Evolutionary conservation across 1,140 invertebrate genomes (phyloP).

Genomic region (Lordiphosa clarofinis): DNA sequence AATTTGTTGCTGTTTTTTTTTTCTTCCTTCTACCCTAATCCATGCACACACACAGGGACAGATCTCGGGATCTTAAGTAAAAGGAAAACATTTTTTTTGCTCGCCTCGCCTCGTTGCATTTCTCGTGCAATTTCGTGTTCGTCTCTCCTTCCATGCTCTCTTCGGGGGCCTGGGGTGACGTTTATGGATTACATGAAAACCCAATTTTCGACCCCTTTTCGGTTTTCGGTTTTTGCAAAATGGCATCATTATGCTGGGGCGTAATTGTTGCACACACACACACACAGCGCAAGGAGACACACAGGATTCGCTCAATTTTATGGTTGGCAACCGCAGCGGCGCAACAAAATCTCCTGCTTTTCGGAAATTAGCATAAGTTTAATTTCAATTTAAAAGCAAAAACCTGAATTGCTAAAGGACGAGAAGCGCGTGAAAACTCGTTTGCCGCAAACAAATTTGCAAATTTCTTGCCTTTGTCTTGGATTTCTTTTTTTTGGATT

Average conservation of each 20-base stretch:
- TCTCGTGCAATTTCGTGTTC: conserved; percentile 40
- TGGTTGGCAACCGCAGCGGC: conserved; percentile 64
- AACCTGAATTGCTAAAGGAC: conserved; percentile 44
- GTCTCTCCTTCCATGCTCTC: conserved; percentile 16
- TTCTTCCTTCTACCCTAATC: conserved; percentile 38
- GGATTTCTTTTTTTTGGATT: conserved; percentile 10
- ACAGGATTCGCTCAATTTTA: conserved; percentile 58
- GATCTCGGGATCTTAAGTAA: conserved; percentile 29
- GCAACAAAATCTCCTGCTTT: conserved; percentile 19
- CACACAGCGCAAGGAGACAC: neutral
- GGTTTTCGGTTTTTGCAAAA: conserved; percentile 47
- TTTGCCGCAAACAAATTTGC: conserved; percentile 69
- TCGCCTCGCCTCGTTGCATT: conserved; percentile 50
- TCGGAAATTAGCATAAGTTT: conserved; percentile 71
- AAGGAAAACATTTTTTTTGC: conserved; percentile 58
- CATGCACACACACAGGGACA: conserved; percentile 37
- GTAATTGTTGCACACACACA: conserved; percentile 63
- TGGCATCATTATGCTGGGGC: conserved; percentile 72
- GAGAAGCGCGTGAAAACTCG: conserved; percentile 36
- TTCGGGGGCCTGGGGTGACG: conserved; percentile 55
- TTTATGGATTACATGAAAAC: conserved; percentile 78
- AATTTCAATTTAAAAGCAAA: conserved; percentile 72
- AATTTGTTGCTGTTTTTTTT: conserved; percentile 69
- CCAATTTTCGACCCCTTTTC: conserved; percentile 35
- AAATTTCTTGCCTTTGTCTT: conserved; percentile 61